Evolutionary conservation across 2,888 invertebrate species (phyloP), one percentile per base, ranked within the genome.

Genomic region (Acronicta leporina): DNA sequence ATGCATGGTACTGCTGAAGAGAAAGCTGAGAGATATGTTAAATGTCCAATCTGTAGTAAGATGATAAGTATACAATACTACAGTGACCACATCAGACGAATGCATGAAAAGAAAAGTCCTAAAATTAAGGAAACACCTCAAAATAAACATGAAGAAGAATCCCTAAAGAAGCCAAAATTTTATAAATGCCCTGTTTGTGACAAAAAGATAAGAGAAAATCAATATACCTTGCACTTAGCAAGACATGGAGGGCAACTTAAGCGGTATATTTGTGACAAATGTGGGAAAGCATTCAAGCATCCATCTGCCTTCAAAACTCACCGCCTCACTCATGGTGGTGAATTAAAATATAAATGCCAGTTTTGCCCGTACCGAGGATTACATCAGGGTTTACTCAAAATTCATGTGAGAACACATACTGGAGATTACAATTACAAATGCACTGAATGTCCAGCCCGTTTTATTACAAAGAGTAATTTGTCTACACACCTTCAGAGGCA

Each of bases 391-490:
- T 59, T 86, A 5, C 66, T 87, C 2, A 86, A 81, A 66, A 68
- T 83, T 1, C 87, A 87, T 68, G 80, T 86, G 7, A 71, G 80
- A 27, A 84, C 84, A 2, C 86, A 87, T 58, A 85, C 82, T 0
- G 77, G 79, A 20, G 85, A 86, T 41, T 86, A 86, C 25, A 75
- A 80, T 41, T 86, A 87, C 43, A 79, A 81, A 55, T 87, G 86
- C 70, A 65, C 77, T 14, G 77, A 75, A 46, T 86, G 87, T 52
- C 69, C 81, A 2, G 81, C 84, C 33, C 60, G 59, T 10, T 87
- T 86, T 46, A 68, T 82, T 27, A 86, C 83, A 10, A 87, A 85
- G 50, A 87, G 86, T 63, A 87, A 87, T 58, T 64, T 87, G 3
- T 74, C 79, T n/a, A 79, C 70, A 57, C 86, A 78, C 58, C 61